Evolutionary conservation across 2,113 vertebrate genomes (phyloP).

Genomic region (Silurus glanis): DNA sequence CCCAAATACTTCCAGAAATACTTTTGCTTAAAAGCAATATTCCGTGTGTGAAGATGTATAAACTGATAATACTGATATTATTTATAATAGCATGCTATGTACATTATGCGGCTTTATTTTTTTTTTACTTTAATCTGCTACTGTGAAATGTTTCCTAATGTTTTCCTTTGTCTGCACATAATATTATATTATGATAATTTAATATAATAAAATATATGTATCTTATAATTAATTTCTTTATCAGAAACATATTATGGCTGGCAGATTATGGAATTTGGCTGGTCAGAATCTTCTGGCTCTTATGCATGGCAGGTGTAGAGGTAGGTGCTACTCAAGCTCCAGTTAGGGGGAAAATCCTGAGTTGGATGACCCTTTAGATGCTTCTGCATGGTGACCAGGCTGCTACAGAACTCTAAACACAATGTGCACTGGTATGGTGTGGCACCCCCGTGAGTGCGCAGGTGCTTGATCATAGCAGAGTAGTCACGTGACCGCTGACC

Average conservation of each 20-base stretch:
- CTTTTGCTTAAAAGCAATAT: background rate
- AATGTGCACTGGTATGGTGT: conserved; percentile 98
- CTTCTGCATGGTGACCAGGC: conserved; percentile 98
- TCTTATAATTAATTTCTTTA: background rate
- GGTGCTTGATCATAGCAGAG: conserved; percentile 99
- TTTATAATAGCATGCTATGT: background rate
- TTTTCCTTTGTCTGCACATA: background rate
- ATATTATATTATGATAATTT: background rate
- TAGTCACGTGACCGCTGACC: conserved; percentile 98
- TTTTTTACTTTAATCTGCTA: background rate
- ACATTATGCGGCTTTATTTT: background rate
- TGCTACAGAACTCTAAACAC: conserved; percentile 98
- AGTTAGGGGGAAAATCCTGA: conserved; percentile 94
- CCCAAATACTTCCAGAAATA: background rate
- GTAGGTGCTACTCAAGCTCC: conserved; percentile 99
- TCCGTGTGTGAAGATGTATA: background rate
- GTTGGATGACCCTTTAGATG: conserved; percentile 98
- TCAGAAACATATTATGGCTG: too few relatives aligned
- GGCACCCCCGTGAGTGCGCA: conserved; percentile 97
- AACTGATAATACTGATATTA: background rate
- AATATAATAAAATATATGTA: background rate
- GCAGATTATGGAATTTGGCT: background rate
- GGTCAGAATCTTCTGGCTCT: conserved; percentile 54
- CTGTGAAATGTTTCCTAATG: background rate
- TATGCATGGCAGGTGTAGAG: conserved; percentile 94